These are phyloP conservation scores for Camponotus fellah DNA, from an alignment of 2,888 invertebrate species.

Conservation along the genomic window DNA sequence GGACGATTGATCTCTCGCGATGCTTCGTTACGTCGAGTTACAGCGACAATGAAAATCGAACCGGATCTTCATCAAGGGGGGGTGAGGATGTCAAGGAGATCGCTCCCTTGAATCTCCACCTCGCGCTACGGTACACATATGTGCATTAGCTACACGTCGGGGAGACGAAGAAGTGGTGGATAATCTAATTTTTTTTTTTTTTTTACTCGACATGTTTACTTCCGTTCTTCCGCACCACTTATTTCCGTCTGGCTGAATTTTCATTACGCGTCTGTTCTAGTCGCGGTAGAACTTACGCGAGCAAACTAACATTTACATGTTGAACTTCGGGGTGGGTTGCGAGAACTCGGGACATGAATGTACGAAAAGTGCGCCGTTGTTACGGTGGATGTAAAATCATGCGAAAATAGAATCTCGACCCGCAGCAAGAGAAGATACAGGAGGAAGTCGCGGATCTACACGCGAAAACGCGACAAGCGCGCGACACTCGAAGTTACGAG, in stretches of 20 bases:
- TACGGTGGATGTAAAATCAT: constrained; percentile 30
- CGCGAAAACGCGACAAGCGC: background rate
- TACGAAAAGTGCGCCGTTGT: background rate
- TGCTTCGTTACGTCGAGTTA: constrained; percentile 78
- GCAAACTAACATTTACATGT: constrained; percentile 33
- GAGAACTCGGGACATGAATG: constrained; percentile 10
- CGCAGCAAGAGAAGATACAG: background rate
- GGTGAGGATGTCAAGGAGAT: constrained; percentile 73
- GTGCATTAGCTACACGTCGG: background rate
- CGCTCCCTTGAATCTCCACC: constrained; percentile 67
- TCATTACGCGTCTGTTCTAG: constrained; percentile 62
- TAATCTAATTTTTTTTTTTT: constrained; percentile 70
- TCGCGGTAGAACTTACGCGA: constrained; percentile 5
- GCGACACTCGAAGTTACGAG: constrained; percentile 30
- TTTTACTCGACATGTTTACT: constrained; percentile 67
- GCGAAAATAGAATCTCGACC: background rate
- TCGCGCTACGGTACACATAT: background rate
- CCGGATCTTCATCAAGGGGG: constrained; percentile 74
- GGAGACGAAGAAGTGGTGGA: background rate
- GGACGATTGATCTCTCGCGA: constrained; percentile 80
- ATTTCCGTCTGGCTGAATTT: constrained; percentile 64
- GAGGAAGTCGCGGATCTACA: background rate
- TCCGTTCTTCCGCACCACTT: constrained; percentile 55
- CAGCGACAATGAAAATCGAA: constrained; percentile 79
- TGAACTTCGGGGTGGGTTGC: constrained; percentile 12